phyloP scores from a whole-genome alignment of 1,140 invertebrate species.

The Agrypnia vestita region DNA sequence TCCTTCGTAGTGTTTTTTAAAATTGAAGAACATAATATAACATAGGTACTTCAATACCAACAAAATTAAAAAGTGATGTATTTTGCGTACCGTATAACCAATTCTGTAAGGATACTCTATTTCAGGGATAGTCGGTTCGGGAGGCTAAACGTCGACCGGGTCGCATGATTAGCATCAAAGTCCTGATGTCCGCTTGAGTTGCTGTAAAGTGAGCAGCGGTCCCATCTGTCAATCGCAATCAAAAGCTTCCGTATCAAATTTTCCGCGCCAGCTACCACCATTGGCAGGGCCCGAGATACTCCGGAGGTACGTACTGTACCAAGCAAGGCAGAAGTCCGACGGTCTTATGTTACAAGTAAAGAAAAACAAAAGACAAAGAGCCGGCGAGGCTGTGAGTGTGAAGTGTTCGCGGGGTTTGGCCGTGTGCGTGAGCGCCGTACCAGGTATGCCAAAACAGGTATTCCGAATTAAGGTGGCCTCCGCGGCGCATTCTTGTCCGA shows the following conservation, averaged over 20 bases:
- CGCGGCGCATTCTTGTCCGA: slow-evolving; percentile 40
- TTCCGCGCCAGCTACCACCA: slow-evolving; percentile 47
- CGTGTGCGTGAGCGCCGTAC: slow-evolving; percentile 44
- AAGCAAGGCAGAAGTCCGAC: slow-evolving; percentile 51
- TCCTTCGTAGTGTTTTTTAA: too few relatives aligned
- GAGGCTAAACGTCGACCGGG: slow-evolving; percentile 12
- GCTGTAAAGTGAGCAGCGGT: slow-evolving; percentile 49
- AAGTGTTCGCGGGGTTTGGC: slow-evolving; percentile 22
- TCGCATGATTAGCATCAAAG: slow-evolving; percentile 25
- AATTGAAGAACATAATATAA: too few relatives aligned
- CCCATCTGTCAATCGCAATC: slow-evolving; percentile 51
- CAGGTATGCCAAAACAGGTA: slow-evolving; percentile 59
- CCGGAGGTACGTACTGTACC: slow-evolving; percentile 14
- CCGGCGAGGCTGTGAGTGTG: slow-evolving; percentile 7
- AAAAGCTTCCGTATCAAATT: slow-evolving; percentile 56
- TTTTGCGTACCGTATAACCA: not conserved
- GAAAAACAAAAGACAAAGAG: slow-evolving; percentile 29
- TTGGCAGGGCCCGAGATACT: slow-evolving; percentile 28
- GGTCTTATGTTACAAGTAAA: slow-evolving; percentile 54
- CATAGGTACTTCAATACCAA: too few relatives aligned
- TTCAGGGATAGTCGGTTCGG: not conserved
- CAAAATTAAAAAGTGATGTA: too few relatives aligned
- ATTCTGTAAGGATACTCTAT: slow-evolving; percentile 10
- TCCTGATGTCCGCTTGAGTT: slow-evolving; percentile 36
- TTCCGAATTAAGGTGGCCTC: slow-evolving; percentile 55